Evolutionary conservation across 2,797 vertebrate genomes (phyloP).

Genomic region (Serranus cabrilla): DNA sequence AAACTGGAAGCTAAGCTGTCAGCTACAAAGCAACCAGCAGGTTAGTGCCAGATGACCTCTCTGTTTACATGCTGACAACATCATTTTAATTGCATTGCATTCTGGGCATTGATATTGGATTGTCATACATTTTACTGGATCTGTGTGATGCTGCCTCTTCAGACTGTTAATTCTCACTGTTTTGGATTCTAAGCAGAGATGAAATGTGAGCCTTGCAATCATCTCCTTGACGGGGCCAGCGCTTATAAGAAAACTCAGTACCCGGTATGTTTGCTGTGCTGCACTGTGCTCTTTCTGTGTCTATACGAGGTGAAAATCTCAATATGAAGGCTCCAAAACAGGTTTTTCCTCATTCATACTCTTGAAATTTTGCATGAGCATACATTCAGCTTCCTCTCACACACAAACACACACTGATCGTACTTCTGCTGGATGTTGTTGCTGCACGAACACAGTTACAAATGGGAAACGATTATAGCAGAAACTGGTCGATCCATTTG

Average conservation of each 20-base stretch:
- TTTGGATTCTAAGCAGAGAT: constrained; percentile 84
- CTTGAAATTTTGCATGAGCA: too few species aligned
- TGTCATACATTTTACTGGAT: background rate
- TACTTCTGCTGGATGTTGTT: too few species aligned
- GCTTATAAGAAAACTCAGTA: constrained; percentile 87
- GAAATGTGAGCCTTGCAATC: constrained; percentile 86
- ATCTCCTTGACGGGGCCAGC: constrained; percentile 86
- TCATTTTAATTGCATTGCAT: constrained; percentile 1
- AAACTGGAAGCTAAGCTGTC: constrained; percentile 86
- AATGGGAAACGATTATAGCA: too few species aligned
- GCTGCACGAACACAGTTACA: too few species aligned
- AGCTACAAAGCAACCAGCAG: constrained; percentile 76
- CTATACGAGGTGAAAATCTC: background rate
- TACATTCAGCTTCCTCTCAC: too few species aligned
- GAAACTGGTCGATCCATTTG: too few species aligned
- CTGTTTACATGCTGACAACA: background rate
- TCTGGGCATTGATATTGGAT: background rate
- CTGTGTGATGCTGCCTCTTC: background rate
- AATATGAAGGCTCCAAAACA: too few species aligned
- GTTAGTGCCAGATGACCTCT: constrained; percentile 68
- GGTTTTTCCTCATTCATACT: too few species aligned
- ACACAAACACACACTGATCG: too few species aligned
- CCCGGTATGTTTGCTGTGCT: constrained; percentile 77
- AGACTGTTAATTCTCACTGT: constrained; percentile 52
- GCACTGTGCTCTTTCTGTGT: background rate